Evolutionary conservation across 2,888 invertebrate species (phyloP), one percentile per base, ranked within the genome.

Genomic region (Elgonia sp.): DNA sequence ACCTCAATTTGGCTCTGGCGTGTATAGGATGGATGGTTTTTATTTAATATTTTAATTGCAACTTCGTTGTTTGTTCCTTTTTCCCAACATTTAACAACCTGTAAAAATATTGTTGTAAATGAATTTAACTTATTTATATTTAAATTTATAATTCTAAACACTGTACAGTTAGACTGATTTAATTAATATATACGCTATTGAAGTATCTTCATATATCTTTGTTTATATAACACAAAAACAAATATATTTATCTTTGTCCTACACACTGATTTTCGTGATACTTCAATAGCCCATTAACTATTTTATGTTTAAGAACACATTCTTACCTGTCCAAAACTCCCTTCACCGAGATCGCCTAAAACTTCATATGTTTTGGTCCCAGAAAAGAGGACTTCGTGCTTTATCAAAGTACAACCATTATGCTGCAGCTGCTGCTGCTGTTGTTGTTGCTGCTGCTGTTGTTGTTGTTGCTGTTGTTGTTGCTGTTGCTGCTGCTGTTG

Each of bases 41-140:
- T n/a, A n/a, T n/a, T 99, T 88, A 99, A 96, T 95, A 99, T 99
- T 96, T 99, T 99, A 95, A 99, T 99, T 94, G 99, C 99, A 93
- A 99, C 99, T 94, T 99, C 99, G 95, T 99, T 99, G 95, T 99
- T 99, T 93, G 99, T 99, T 95, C 99, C 99, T 95, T 99, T 99
- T 95, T 99, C 99, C 99, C 99, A 99, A 95, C 99, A 99, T 96
- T 99, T 99, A 94, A 99, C 99, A 94, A 99, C 99, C 96, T 98
- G 96, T 16, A 91, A 92, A 18, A 63, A n/a, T n/a, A 53, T 4
- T 46, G 12, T 46, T 46, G 1, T 4, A 46, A 46, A 46, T 46
- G 1, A 7, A 16, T 46, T 46, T 2, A 2, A 46, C 46, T 14
- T 14, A 60, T n/a, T n/a, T n/a, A n/a, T n/a, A n/a, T n/a, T n/a